phyloP scores from a whole-genome alignment of 2,797 vertebrate genomes.

The Phylloscopus collybita region DNA sequence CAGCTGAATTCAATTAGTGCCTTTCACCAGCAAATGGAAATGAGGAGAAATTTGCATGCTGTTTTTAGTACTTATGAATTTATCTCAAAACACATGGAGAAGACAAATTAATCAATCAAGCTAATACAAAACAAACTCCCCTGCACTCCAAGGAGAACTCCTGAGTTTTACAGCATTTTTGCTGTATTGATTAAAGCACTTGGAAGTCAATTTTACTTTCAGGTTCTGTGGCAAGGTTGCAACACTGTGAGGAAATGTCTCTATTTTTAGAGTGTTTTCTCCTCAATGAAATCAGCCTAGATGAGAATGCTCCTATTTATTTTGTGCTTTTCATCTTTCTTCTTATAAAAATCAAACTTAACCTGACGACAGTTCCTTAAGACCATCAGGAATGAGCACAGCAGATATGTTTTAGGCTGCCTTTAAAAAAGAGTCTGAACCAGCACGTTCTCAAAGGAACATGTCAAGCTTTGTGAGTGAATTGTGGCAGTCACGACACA shows the following conservation, averaged over 20 bases:
- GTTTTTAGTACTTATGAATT: not conserved
- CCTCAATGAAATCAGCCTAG: not conserved
- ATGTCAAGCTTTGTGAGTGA: not conserved
- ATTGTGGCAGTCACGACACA: not conserved
- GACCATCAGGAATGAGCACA: accelerated
- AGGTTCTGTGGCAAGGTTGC: not conserved
- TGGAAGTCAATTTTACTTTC: not conserved
- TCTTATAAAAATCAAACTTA: not conserved
- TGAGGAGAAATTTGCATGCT: not conserved
- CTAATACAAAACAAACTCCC: conserved; percentile 8
- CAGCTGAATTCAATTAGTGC: conserved; percentile 6
- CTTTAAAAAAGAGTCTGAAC: not conserved
- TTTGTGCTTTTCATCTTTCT: not conserved
- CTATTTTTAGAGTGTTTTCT: not conserved
- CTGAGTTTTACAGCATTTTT: not conserved
- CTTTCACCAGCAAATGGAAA: not conserved
- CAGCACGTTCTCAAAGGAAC: not conserved
- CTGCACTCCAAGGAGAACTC: not conserved
- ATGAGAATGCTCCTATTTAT: not conserved
- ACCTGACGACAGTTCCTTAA: not conserved
- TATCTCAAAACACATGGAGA: not conserved
- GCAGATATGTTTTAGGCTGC: not conserved
- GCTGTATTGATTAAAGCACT: not conserved
- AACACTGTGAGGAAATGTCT: not conserved
- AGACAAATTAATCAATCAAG: conserved; percentile 19